phyloP scores from a whole-genome alignment of 2,888 invertebrate genomes.

The Diaprepes abbreviatus region DNA sequence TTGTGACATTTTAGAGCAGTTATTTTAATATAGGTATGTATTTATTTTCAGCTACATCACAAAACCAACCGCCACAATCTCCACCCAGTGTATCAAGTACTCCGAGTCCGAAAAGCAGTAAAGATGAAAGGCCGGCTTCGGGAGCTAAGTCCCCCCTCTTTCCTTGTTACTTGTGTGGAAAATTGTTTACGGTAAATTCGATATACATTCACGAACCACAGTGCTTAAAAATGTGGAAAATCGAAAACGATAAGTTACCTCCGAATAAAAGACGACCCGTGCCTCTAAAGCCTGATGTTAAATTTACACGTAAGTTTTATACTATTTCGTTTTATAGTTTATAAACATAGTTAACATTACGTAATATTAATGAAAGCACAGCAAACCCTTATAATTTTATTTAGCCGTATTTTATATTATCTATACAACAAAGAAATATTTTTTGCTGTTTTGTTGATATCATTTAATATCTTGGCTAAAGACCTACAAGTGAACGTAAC shows the following conservation, averaged over 20 bases:
- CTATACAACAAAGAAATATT: no score
- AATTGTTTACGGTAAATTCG: constrained; percentile 74
- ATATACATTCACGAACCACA: constrained; percentile 77
- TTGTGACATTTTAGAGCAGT: no score
- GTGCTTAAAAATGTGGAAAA: constrained; percentile 76
- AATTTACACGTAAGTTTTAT: constrained; percentile 66
- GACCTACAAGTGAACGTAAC: no score
- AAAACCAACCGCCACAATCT: not conserved
- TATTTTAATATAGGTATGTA: no score
- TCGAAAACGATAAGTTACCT: constrained; percentile 74
- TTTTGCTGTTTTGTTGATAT: no score
- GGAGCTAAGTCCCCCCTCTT: constrained; percentile 62
- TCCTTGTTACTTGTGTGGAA: constrained; percentile 76
- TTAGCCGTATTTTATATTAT: no score
- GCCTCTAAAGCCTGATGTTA: constrained; percentile 73
- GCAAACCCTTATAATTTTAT: no score
- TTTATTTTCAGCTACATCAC: constrained; percentile 23
- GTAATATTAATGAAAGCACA: no score
- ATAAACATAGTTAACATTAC: not conserved
- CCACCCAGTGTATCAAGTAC: constrained; percentile 13
- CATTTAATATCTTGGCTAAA: no score
- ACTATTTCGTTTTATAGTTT: not conserved
- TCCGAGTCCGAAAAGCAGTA: constrained; percentile 37
- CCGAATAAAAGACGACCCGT: constrained; percentile 69
- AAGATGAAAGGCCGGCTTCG: constrained; percentile 52